Evolutionary conservation across 2,797 vertebrate species (phyloP).

Genomic region (Sebastes matsubarae): DNA sequence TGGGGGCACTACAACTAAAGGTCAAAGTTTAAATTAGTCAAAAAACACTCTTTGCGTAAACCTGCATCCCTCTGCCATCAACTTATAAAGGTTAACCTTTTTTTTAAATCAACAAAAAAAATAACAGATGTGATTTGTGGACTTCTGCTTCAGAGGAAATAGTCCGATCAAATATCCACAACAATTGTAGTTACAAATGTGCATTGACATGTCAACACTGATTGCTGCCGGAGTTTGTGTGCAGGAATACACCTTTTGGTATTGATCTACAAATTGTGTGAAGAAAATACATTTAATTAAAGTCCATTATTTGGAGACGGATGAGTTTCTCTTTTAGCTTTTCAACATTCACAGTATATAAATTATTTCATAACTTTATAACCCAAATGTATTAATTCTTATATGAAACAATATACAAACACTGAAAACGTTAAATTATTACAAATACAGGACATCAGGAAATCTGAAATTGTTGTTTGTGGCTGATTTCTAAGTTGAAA

Average conservation of each 20-base stretch:
- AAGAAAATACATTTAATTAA: not conserved
- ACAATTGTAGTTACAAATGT: not conserved
- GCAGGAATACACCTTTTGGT: not conserved
- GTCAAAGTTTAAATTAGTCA: slow-evolving; percentile 44
- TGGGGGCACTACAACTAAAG: slow-evolving; percentile 61
- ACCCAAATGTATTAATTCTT: not conserved
- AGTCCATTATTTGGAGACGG: not conserved
- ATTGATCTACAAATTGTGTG: not conserved
- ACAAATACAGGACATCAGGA: not conserved
- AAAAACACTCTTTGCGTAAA: not conserved
- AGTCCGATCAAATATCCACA: not conserved
- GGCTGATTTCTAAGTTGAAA: not conserved
- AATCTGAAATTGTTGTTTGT: not conserved
- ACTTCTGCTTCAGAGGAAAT: not conserved
- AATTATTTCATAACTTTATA: not conserved
- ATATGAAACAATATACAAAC: not conserved
- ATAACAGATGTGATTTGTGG: not conserved
- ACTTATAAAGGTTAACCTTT: not conserved
- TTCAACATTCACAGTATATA: not conserved
- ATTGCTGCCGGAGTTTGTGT: not conserved
- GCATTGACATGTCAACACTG: not conserved
- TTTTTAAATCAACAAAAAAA: not conserved
- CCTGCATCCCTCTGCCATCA: not conserved
- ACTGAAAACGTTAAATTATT: not conserved
- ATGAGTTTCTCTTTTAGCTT: not conserved